Conservation (phyloP, 2,888 invertebrate species). For the Xylophagus ater region DNA sequence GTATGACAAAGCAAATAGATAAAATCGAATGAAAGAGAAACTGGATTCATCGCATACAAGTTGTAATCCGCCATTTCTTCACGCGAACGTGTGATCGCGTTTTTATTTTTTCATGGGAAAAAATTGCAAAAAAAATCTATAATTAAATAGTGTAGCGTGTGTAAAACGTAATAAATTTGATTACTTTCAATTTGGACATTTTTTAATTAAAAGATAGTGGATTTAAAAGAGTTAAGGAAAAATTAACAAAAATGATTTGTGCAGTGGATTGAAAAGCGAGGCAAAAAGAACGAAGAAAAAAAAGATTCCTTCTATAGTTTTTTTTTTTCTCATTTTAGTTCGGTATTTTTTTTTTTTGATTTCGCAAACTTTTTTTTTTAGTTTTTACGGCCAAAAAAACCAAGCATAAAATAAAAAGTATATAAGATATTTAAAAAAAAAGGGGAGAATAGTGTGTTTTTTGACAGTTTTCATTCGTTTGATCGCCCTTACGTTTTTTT, state of each 20-base stretch:
- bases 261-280: conserved; percentile 9
- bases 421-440: conserved; percentile 2
- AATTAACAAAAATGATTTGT: conserved; percentile 1
- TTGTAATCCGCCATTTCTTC: conserved; percentile 19
- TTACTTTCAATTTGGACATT: neutral
- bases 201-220: neutral
- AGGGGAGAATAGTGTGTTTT: conserved; percentile 2
- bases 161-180: neutral
- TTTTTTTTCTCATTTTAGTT: neutral
- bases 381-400: neutral
- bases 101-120: conserved; percentile 11
- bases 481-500: too few species aligned
- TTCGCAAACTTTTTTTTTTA: too few species aligned
- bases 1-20: too few species aligned
- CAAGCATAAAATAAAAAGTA: neutral
- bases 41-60: conserved; percentile 17
- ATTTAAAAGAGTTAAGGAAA: neutral
- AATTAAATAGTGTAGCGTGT: conserved; percentile 1
- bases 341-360: neutral
- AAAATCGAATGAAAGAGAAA: too few species aligned
- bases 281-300: too few species aligned
- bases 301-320: neutral
- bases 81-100: conserved; percentile 19
- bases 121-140: conserved; percentile 1
- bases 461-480: too few species aligned